These are phyloP conservation scores for Drosophila sucinea DNA, from an alignment of 1,140 invertebrate species.

Conservation along the genomic window DNA sequence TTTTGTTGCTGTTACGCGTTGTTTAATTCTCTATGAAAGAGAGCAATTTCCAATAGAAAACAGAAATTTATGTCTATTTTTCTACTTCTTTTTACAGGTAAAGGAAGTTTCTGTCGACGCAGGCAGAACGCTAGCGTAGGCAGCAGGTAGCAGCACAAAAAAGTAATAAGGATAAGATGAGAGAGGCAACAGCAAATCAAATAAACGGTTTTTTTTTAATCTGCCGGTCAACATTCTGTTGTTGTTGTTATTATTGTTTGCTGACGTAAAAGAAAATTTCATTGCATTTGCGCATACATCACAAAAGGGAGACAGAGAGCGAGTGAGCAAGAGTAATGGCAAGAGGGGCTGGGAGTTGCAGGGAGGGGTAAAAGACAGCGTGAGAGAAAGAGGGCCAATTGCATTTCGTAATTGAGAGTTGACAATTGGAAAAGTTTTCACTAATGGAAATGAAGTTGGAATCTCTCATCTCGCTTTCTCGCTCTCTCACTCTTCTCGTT, in stretches of 20 bases:
- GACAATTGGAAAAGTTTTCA: conserved; percentile 68
- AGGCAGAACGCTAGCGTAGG: conserved; percentile 13
- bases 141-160: background rate
- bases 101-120: conserved; percentile 26
- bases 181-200: conserved; percentile 7
- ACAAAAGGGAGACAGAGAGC: conserved; percentile 30
- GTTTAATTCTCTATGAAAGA: conserved; percentile 60
- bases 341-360: conserved; percentile 9
- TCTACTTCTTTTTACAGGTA: conserved; percentile 40
- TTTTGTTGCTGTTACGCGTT: conserved; percentile 34
- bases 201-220: conserved; percentile 32
- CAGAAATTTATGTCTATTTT: background rate
- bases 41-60: conserved; percentile 52
- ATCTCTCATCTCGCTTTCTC: conserved; percentile 1
- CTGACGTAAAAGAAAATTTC: conserved; percentile 38
- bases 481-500: background rate
- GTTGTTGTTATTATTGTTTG: background rate
- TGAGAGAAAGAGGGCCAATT: conserved; percentile 34
- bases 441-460: conserved; percentile 17
- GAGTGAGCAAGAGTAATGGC: background rate
- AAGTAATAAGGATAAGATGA: conserved; percentile 2
- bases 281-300: conserved; percentile 44
- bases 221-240: conserved; percentile 14
- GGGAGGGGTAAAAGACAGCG: conserved; percentile 8
- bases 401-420: conserved; percentile 51